Percentiles rank a stretch among this genome's conserved stretches.
Conservation (phyloP, 2,888 invertebrate species). For the Conistra vaccinii region DNA sequence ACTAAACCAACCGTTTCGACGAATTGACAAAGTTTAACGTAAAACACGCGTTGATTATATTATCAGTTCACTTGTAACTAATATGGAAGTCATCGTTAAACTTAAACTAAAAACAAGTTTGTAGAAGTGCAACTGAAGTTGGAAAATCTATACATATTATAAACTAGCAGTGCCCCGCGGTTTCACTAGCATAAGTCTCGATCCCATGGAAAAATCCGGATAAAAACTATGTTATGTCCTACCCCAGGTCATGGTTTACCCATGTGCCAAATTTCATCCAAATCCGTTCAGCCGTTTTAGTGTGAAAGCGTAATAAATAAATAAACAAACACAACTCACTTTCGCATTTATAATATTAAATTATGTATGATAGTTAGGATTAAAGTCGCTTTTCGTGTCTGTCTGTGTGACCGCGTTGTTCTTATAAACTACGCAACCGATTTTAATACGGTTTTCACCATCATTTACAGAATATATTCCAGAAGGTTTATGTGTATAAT, state of each 20-base stretch:
- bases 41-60: constrained; percentile 26
- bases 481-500: neutral
- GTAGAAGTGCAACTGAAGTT: neutral
- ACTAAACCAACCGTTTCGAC: constrained; percentile 7
- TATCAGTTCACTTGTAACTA: constrained; percentile 25
- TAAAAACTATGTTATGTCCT: no score
- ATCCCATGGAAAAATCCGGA: no score
- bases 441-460: neutral
- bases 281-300: no score
- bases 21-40: constrained; percentile 32
- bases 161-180: no score
- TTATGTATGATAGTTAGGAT: no score
- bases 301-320: no score
- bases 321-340: no score
- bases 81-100: neutral
- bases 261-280: no score
- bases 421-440: neutral
- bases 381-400: no score
- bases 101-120: constrained; percentile 11
- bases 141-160: constrained; percentile 2
- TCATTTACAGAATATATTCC: neutral
- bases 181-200: no score
- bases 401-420: neutral
- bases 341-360: no score
- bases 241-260: no score